Base-by-base conservation (phyloP, 1,140 invertebrate species). In the Nephila pilipes region DNA sequence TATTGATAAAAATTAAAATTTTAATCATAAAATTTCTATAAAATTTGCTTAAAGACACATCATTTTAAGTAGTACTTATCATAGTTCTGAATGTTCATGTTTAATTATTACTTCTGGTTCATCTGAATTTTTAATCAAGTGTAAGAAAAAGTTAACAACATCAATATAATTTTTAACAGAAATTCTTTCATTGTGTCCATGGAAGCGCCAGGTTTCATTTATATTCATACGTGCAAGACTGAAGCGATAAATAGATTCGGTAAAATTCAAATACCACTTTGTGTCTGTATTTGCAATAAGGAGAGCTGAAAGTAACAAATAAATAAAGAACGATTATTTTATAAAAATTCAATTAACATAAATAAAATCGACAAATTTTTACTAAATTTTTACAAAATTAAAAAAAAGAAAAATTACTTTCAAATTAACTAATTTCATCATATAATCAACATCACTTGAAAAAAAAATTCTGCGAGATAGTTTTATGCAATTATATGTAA, bases 261-360 rank as follows among this genome's bases (percentile, higher is more conserved):
- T 96, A 55, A 97, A 94, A 32, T 95, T 93, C 18, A 95, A 92
- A 94, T 96, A 97, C 95, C 96, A 96, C 75, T 94, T 95, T 3
- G 96, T 96, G 94, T 97, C 96, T 54, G 96, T 97, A 92, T 96
- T 96, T 29, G 95, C 96, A 12, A 96, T 94, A 95, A 96, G 95
- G 6, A 96, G 94, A 85, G 94, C 96, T 96, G 94, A 46, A 80
- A 80, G 20, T 2, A 6, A 46, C 16, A 83, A 55, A 25, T 10
- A 46, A 10, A 46, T 46, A 46, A n/a, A n/a, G n/a, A n/a, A n/a
- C n/a, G n/a, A n/a, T n/a, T n/a, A 46, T 46, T 46, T 46, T 10
- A 46, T 46, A 46, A 46, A 46, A 38, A 46, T 0, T 10, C 6
- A 46, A 46, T 46, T 0, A 46, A 46, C 6, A 10, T 6, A 46